Percentiles rank a stretch among this genome's conserved stretches.
These are phyloP conservation scores for Chaetodon auriga DNA, from an alignment of 2,113 vertebrate species.

Conservation along the genomic window DNA sequence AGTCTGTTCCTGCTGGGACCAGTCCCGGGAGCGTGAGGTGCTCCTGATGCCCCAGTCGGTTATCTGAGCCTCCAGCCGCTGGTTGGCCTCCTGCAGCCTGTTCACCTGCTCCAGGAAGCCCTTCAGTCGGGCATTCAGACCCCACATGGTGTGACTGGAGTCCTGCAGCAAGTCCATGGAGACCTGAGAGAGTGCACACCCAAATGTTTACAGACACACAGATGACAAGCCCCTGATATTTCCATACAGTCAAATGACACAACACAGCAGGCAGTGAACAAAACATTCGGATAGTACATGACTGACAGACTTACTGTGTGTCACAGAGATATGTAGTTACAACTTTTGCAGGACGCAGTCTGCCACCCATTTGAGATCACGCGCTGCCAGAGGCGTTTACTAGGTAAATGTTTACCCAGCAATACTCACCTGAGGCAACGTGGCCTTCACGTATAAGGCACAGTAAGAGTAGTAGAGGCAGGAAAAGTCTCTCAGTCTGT, in stretches of 20 bases:
- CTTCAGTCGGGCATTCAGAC: constrained; percentile 77
- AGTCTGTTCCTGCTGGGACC: constrained; percentile 76
- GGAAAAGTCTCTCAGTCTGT: constrained; percentile 20
- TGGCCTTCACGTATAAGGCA: constrained; percentile 30
- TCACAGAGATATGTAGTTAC: constrained; percentile 12
- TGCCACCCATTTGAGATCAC: constrained; percentile 43
- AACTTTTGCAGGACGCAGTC: constrained; percentile 44
- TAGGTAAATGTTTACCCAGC: constrained; percentile 82
- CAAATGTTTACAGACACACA: constrained; percentile 12
- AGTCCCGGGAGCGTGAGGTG: constrained; percentile 28
- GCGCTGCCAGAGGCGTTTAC: constrained; percentile 60
- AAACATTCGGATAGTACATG: background rate
- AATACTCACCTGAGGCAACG: constrained; percentile 64
- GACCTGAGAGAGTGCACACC: constrained; percentile 29
- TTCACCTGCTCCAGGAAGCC: constrained; percentile 82
- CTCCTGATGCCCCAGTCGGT: constrained; percentile 54
- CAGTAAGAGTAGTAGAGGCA: constrained; percentile 13
- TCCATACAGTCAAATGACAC: constrained; percentile 46
- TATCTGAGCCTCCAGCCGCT: constrained; percentile 78
- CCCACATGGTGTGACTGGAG: constrained; percentile 69
- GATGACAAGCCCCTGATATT: background rate
- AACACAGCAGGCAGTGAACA: background rate
- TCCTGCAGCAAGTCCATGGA: constrained; percentile 73
- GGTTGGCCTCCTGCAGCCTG: constrained; percentile 80
- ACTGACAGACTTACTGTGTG: background rate